Base-by-base conservation (phyloP, 2,888 invertebrate genomes). In the Melanargia galathea region DNA sequence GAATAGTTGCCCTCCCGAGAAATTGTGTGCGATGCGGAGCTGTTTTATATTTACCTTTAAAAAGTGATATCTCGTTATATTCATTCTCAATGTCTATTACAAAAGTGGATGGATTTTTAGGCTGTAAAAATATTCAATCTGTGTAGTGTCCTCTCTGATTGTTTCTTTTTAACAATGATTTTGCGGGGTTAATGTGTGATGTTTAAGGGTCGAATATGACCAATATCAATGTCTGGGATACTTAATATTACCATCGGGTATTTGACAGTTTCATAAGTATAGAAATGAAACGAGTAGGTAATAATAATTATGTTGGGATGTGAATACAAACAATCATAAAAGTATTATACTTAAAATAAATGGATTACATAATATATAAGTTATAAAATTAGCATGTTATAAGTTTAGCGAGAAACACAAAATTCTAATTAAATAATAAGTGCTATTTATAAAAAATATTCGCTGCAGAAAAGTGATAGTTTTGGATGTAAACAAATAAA, bases 91-190 rank as follows among this genome's bases (percentile, higher is more conserved):
- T 45, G 45, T 45, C 56, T 57, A 57, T 57, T 43, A 45, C 16
- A 45, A 57, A 33, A 57, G 13, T 57, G 57, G 57, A 57, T 57
- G 57, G 57, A 57, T 45, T 57, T 45, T 57, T 46, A 20, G 26
- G 43, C 43, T 56, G 26, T 38, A 26, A 22, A 38, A 45, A 46
- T 33, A 30, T 46, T n/a, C 57, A n/a, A 57, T 46, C 18, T 18
- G 13, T 33, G 45, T 57, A 43, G 26, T 55, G 11, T 55, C 16
- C 33, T 52, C 35, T 52, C n/a, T 30, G 20, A 46, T 26, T 6
- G 18, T 56, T 46, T 45, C 35, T 55, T 55, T 55, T n/a, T 22
- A 43, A 55, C 43, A 24, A 26, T 10, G 16, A 24, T 43, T 45
- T 8, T n/a, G n/a, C n/a, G 30, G 57, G 57, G 45, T 45, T 43